Percentiles rank a stretch among this genome's conserved stretches.
Conservation (phyloP, 2,113 vertebrate species). For the Ammodytes dubius region DNA sequence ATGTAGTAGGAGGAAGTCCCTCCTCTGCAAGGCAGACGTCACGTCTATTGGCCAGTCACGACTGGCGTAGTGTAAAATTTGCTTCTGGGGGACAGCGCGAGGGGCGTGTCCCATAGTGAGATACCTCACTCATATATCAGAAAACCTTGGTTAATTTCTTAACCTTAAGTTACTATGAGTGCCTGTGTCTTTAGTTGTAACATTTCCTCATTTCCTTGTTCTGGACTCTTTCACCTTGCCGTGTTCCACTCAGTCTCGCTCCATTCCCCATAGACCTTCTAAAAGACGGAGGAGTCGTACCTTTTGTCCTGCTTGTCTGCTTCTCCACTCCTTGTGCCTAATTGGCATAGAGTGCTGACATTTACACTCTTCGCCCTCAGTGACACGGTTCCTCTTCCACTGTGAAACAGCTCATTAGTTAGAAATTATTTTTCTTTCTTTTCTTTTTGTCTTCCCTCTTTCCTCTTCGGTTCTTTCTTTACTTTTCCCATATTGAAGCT, state of each 20-base stretch:
- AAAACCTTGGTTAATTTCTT: too few relatives aligned
- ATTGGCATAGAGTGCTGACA: constrained; percentile 77
- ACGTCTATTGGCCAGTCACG: too few relatives aligned
- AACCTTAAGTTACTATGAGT: too few relatives aligned
- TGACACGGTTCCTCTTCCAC: constrained; percentile 52
- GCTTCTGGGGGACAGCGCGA: too few relatives aligned
- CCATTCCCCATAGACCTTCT: constrained; percentile 35
- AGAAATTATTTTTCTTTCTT: constrained; percentile 45
- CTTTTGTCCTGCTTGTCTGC: constrained; percentile 62
- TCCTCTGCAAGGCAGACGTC: too few relatives aligned
- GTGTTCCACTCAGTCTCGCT: constrained; percentile 35
- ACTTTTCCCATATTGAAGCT: constrained; percentile 26
- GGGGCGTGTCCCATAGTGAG: too few relatives aligned
- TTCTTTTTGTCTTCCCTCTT: neutral
- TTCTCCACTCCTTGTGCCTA: constrained; percentile 54
- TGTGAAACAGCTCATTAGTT: constrained; percentile 73
- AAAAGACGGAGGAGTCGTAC: constrained; percentile 50
- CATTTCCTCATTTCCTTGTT: constrained; percentile 42
- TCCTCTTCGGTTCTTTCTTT: constrained; percentile 19
- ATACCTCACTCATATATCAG: too few relatives aligned
- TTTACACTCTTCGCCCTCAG: constrained; percentile 70
- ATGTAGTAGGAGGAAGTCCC: too few relatives aligned
- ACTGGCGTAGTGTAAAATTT: too few relatives aligned
- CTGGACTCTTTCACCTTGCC: constrained; percentile 38
- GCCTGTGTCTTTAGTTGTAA: neutral